Base-by-base conservation (phyloP, 2,113 vertebrate species). In the Riparia riparia region DNA sequence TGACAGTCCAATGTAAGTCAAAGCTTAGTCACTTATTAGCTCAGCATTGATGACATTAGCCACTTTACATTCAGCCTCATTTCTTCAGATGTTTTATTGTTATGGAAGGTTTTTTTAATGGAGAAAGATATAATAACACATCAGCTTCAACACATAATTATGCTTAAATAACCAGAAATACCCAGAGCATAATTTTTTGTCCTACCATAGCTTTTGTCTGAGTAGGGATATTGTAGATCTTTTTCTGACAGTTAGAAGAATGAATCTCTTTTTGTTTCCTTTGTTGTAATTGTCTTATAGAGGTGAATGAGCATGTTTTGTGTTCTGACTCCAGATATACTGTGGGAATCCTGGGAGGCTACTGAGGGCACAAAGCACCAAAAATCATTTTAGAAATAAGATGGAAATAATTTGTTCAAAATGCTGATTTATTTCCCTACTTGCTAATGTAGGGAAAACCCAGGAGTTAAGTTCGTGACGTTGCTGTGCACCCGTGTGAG, bases 391-490 rank as follows among this genome's bases (percentile, higher is more conserved):
- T 42, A 64, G 74, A 88, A 88, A 51, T 29, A 18, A 57, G 26
- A 44, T 13, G 12, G 28, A 69, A 45, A 53, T 45, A 8, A 45
- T 29, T 45, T 0, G 0, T 6, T 64, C 45, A 61, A n/a, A 24
- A 32, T 50, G 92, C 19, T 78, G 54, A 58, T 21, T 28, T 42
- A 17, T 63, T 39, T 42, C 7, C 9, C 34, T 56, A 9, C 17
- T 49, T 70, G 37, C 17, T 49, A 34, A 49, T 63, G 29, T 13
- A 28, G 29, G 47, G 29, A 86, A 86, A 86, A 45, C 17, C 32
- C 19, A 29, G 53, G 65, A 24, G 34, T 87, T 32, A 53, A 57
- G 19, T 56, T 85, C 2, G 12, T 44, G 31, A 44, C 2, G 1
- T 79, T 71, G 17, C 14, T 3, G 2, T 32, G n/a, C 28, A 29